Percentiles rank a stretch among this genome's conserved stretches.
These are phyloP conservation scores for Phataginus tetradactyla DNA, from an alignment of 2,797 vertebrate genomes.

Conservation along the genomic window DNA sequence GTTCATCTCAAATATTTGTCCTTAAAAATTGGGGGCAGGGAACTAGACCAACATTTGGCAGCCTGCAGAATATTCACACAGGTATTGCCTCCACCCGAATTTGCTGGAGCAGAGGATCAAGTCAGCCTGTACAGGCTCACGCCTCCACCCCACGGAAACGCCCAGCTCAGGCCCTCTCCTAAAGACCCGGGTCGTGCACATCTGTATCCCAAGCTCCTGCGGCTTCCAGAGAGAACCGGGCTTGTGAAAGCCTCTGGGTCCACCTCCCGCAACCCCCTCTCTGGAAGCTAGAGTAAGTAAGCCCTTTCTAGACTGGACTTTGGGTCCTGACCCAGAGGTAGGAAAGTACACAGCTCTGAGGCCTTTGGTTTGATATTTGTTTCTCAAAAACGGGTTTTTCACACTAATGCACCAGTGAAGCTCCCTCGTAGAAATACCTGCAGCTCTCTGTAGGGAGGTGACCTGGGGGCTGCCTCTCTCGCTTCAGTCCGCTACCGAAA, in stretches of 20 bases:
- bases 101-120: no score
- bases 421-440: not conserved
- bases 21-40: not conserved
- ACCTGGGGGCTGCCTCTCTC: no score
- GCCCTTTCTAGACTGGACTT: constrained; percentile 4
- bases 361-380: not conserved
- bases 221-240: not conserved
- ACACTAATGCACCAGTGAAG: no score
- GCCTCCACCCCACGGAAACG: no score
- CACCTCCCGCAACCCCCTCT: not conserved
- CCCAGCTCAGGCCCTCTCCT: not conserved
- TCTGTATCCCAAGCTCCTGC: not conserved
- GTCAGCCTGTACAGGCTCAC: fast-evolving
- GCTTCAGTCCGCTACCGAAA: not conserved
- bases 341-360: not conserved
- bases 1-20: not conserved
- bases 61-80: not conserved
- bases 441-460: not conserved
- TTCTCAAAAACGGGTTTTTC: not conserved
- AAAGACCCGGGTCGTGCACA: not conserved
- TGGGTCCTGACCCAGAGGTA: not conserved
- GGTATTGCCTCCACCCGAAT: not conserved
- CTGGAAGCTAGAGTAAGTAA: not conserved
- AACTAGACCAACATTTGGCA: not conserved
- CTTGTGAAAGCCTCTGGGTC: not conserved